Percentiles rank a stretch among this genome's conserved stretches.
phyloP scores from a whole-genome alignment of 2,113 vertebrate species.

The Syngnathus floridae region DNA sequence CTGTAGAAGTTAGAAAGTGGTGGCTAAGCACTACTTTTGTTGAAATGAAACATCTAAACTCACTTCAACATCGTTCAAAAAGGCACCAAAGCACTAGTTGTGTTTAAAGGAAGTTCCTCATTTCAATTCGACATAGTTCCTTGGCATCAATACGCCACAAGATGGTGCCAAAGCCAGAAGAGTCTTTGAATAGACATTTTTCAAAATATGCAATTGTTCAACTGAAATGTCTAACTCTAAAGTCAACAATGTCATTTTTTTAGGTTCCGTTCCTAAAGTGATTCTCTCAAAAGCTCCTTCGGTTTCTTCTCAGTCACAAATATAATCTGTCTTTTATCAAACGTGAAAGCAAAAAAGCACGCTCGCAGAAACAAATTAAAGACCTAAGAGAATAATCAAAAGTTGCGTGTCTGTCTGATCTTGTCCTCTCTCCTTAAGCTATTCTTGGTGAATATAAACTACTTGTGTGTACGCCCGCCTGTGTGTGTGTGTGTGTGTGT shows the following conservation, averaged over 20 bases:
- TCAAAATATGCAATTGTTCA: too few relatives aligned
- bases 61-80: not conserved
- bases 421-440: slow-evolving; percentile 1
- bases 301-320: not conserved
- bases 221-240: not conserved
- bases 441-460: slow-evolving; percentile 1
- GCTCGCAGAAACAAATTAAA: not conserved
- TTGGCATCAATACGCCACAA: too few relatives aligned
- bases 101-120: too few relatives aligned
- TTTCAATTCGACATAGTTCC: too few relatives aligned
- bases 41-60: not conserved
- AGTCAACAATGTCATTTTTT: too few relatives aligned
- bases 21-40: not conserved
- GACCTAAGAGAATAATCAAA: not conserved
- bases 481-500: too few relatives aligned
- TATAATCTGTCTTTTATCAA: not conserved
- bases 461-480: not conserved
- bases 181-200: too few relatives aligned
- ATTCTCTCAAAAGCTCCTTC: not conserved
- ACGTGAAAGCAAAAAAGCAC: not conserved
- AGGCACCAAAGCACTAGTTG: too few relatives aligned
- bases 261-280: not conserved
- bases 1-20: too few relatives aligned
- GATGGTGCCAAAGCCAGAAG: too few relatives aligned
- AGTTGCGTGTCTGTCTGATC: not conserved